Evolutionary conservation across 2,888 invertebrate species (phyloP).

Genomic region (Leptinotarsa peninsularis): DNA sequence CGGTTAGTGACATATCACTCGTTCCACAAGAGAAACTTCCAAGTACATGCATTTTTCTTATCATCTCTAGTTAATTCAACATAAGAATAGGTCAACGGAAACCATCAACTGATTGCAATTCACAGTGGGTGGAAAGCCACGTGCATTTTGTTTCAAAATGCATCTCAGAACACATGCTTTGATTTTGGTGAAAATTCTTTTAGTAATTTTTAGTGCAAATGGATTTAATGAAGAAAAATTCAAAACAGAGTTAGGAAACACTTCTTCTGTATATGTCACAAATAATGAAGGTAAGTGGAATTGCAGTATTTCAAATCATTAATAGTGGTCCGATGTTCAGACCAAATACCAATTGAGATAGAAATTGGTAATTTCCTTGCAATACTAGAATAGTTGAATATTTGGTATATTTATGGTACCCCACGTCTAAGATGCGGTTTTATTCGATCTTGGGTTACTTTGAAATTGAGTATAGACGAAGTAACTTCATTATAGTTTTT

Average conservation of each 20-base stretch:
- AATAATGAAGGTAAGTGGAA: not conserved
- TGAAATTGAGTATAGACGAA: too few species aligned
- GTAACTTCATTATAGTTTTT: too few species aligned
- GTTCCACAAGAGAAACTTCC: conserved; percentile 34
- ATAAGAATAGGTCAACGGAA: conserved; percentile 39
- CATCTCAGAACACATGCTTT: conserved; percentile 21
- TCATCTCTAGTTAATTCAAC: conserved; percentile 34
- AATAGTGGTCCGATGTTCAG: not conserved
- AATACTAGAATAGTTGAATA: too few species aligned
- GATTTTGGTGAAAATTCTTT: conserved; percentile 23
- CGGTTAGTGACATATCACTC: not conserved
- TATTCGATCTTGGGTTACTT: too few species aligned
- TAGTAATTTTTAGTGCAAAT: conserved; percentile 16
- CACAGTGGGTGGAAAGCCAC: conserved; percentile 20
- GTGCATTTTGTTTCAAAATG: conserved; percentile 40
- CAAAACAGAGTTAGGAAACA: not conserved
- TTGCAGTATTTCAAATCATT: not conserved
- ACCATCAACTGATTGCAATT: conserved; percentile 24
- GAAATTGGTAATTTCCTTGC: too few species aligned
- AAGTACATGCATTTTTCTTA: conserved; percentile 36
- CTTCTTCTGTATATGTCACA: not conserved
- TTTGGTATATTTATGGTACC: too few species aligned
- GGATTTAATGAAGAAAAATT: conserved; percentile 11
- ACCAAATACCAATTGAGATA: too few species aligned
- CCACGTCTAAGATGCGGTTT: too few species aligned